These are phyloP conservation scores for Apodemus agrarius DNA, from an alignment of 2,797 vertebrate species.

Conservation along the genomic window DNA sequence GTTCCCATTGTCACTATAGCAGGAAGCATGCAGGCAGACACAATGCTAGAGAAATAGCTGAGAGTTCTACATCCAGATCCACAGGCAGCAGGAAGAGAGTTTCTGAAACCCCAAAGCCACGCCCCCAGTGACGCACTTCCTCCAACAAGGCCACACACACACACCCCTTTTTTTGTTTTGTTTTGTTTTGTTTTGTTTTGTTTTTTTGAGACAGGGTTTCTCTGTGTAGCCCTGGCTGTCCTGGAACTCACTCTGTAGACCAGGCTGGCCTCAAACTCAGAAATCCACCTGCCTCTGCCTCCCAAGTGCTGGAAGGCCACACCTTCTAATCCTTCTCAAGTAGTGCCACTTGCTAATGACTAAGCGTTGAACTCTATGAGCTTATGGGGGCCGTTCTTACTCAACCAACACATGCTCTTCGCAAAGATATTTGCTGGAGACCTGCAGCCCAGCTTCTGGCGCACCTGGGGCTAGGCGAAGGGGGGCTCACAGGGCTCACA, in stretches of 20 bases:
- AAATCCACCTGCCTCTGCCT: too few species aligned
- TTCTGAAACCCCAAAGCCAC: not conserved
- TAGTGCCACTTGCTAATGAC: not conserved
- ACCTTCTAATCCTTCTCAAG: not conserved
- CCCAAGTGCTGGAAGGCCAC: too few species aligned
- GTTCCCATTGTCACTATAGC: not conserved
- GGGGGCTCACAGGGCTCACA: not conserved
- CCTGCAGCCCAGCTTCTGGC: not conserved
- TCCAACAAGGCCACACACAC: not conserved
- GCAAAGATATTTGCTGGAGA: not conserved
- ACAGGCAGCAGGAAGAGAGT: not conserved
- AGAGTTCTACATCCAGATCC: not conserved
- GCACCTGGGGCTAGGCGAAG: not conserved
- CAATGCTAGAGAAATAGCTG: not conserved
- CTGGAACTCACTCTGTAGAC: too few species aligned
- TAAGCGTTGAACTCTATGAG: not conserved
- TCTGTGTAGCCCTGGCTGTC: too few species aligned
- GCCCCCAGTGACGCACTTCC: not conserved
- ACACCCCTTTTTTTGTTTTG: too few species aligned
- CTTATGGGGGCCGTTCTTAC: not conserved
- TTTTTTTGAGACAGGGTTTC: too few species aligned
- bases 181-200: too few species aligned
- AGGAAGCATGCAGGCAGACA: not conserved
- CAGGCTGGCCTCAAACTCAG: too few species aligned
- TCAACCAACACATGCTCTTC: not conserved